Percentiles rank a stretch among this genome's conserved stretches.
These are phyloP conservation scores for Drosophila lowei DNA, from an alignment of 1,140 invertebrate species.

Conservation along the genomic window DNA sequence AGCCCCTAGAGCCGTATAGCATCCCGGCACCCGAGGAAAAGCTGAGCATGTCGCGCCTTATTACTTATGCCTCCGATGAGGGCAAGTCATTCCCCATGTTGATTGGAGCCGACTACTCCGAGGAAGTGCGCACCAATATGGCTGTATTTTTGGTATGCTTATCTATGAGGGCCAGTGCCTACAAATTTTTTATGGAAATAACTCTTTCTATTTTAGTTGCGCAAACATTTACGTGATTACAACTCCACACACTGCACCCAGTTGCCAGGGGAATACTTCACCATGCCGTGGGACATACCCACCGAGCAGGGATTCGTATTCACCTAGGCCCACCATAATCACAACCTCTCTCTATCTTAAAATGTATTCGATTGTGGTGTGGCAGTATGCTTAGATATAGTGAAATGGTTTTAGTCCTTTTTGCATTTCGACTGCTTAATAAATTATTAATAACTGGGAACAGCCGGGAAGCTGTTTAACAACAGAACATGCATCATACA, in stretches of 20 bases:
- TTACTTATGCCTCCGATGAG: slow-evolving; percentile 85
- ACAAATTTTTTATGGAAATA: slow-evolving; percentile 6
- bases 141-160: slow-evolving; percentile 86
- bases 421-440: slow-evolving; percentile 71
- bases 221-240: slow-evolving; percentile 93
- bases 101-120: slow-evolving; percentile 85
- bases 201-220: slow-evolving; percentile 85
- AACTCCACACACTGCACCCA: slow-evolving; percentile 94
- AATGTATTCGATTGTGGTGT: slow-evolving; percentile 21
- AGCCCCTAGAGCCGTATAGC: slow-evolving; percentile 65
- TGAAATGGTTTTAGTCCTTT: slow-evolving; percentile 64
- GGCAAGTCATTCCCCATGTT: slow-evolving; percentile 86
- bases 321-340: slow-evolving; percentile 59
- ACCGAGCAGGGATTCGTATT: slow-evolving; percentile 82
- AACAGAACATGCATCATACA: slow-evolving; percentile 24
- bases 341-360: slow-evolving; percentile 2
- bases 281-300: slow-evolving; percentile 84
- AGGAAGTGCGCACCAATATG: slow-evolving; percentile 85
- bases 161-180: background rate
- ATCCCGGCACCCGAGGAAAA: slow-evolving; percentile 80
- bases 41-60: slow-evolving; percentile 85
- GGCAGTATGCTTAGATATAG: slow-evolving; percentile 58
- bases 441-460: slow-evolving; percentile 71
- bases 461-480: slow-evolving; percentile 46
- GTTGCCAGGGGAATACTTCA: slow-evolving; percentile 88